These are phyloP conservation scores for Manis pentadactyla DNA, from an alignment of 2,797 vertebrate species.

Conservation along the genomic window DNA sequence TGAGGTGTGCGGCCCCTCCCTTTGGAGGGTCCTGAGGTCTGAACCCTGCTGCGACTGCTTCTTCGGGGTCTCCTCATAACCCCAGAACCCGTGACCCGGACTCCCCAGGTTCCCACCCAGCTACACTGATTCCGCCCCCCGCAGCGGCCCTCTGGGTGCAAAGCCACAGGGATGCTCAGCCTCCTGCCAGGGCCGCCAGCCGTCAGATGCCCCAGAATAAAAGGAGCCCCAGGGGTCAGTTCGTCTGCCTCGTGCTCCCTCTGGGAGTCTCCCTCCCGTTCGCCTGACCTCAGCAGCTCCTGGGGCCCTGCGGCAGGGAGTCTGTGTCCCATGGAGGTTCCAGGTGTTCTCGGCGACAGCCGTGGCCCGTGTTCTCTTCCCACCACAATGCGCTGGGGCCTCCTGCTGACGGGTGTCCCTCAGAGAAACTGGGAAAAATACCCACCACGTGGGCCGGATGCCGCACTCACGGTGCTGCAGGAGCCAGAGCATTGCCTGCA, in stretches of 20 bases:
- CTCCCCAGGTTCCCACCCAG: no score
- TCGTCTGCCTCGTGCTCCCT: background rate
- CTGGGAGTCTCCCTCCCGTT: rapidly evolving
- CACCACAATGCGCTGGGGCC: background rate
- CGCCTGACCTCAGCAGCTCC: background rate
- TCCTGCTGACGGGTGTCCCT: no score
- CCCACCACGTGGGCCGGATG: background rate
- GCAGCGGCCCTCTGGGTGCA: background rate
- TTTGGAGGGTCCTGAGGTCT: background rate
- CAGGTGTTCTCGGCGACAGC: background rate
- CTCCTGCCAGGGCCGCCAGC: background rate
- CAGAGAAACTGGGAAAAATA: background rate
- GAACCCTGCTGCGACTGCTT: background rate
- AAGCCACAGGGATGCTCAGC: background rate
- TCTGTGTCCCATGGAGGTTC: rapidly evolving
- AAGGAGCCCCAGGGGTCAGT: background rate
- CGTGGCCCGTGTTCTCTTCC: background rate
- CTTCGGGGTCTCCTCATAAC: background rate
- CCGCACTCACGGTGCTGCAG: no score
- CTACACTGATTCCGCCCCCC: background rate
- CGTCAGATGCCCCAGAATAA: background rate
- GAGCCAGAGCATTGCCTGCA: background rate
- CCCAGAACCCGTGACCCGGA: background rate
- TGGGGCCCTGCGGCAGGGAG: background rate
- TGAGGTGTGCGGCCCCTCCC: background rate